A percentile compares a stretch with the other conserved stretches of the same genome.
These are phyloP conservation scores for Graptemys geographica DNA, from an alignment of 2,797 vertebrate genomes.

Conservation along the genomic window DNA sequence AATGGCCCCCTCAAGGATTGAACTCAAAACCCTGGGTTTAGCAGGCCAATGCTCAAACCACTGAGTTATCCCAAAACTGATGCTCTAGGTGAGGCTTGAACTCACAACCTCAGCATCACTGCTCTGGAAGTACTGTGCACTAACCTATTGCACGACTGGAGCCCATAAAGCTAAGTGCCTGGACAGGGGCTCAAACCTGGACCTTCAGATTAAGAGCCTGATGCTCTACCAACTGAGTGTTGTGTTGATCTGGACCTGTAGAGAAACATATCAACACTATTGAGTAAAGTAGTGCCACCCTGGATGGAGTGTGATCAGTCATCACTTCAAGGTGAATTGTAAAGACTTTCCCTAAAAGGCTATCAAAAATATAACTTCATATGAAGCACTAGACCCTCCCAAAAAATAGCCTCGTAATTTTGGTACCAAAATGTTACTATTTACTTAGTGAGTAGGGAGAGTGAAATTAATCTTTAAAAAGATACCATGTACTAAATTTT, in stretches of 20 bases:
- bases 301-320: background rate
- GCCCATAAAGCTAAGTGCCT: no score
- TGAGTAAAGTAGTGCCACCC: background rate
- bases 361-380: background rate
- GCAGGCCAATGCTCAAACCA: no score
- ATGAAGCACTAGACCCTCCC: background rate
- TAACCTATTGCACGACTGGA: no score
- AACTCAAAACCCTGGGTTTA: no score
- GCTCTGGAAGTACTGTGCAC: no score
- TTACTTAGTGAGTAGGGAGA: background rate
- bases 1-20: no score
- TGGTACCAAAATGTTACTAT: background rate
- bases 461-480: background rate
- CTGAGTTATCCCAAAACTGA: no score
- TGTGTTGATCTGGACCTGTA: background rate
- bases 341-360: background rate
- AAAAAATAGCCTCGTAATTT: background rate
- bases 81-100: no score
- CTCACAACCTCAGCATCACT: no score
- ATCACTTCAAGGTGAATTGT: background rate
- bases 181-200: no score
- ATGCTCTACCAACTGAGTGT: no score
- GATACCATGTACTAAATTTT: conserved; percentile 17
- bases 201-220: no score
- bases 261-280: background rate